Evolutionary conservation across 2,113 vertebrate species (phyloP), one percentile per base, ranked within the genome.

Genomic region (Chelonoidis abingdonii): DNA sequence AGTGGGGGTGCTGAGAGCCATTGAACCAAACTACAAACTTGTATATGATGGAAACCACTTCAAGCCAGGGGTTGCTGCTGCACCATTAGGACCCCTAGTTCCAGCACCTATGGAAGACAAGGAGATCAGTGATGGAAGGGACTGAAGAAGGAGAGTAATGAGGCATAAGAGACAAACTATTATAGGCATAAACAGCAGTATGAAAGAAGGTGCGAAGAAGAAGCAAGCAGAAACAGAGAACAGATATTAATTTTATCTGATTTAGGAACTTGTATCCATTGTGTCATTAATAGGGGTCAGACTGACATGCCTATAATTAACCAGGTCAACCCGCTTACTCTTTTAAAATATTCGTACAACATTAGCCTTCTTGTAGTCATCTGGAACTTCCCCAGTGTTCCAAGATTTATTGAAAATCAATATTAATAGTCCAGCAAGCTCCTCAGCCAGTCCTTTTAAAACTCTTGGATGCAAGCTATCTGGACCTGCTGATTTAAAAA

Each of bases 171-270:
- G 88, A 90, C 3, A 80, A 35, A 29, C 82, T 47, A 86, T 95
- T 47, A 59, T 81, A 27, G n/a, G 52, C 22, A 79, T 2, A 80
- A 88, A 59, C 1, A 82, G 4, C 21, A 0, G 0, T 59, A 50
- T 19, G 86, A 83, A 87, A 16, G 53, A 52, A 47, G 0, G 2
- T 22, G 29, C 2, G 3, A 3, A 85, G 44, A n/a, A 89, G 53
- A 91, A 56, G 2, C 8, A 88, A 84, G 6, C 12, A 88, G 62
- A 92, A 92, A 49, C 16, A 88, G 89, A 29, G 41, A 76, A 2
- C 21, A 89, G 16, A 54, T 4, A 84, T 44, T 1, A 91, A 38
- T 72, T 38, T 3, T 72, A 38, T 72, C 21, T 38, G 19, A 72
- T 21, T 17, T 38, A 72, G n/a, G n/a, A 72, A 38, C 65, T 72